These are phyloP conservation scores for Agrotis puta DNA, from an alignment of 2,888 invertebrate species.

Conservation along the genomic window DNA sequence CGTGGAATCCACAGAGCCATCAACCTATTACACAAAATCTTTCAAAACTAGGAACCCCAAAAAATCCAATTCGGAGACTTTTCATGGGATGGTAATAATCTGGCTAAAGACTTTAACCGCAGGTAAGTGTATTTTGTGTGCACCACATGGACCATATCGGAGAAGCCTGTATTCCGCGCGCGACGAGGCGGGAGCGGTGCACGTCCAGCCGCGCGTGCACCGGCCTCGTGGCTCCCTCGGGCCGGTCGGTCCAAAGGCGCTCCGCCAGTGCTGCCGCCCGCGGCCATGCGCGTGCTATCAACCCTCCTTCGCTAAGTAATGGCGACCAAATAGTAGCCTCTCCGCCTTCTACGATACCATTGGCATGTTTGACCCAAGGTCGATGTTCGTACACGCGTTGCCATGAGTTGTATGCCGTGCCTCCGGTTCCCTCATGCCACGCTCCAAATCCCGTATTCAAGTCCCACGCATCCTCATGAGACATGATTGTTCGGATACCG, in stretches of 20 bases:
- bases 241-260: conserved; percentile 93
- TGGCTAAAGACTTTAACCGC: conserved; percentile 76
- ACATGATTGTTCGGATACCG: conserved; percentile 93
- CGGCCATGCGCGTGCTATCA: conserved; percentile 95
- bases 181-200: conserved; percentile 91
- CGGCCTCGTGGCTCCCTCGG: conserved; percentile 84
- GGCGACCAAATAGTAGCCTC: conserved; percentile 96
- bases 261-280: conserved; percentile 95
- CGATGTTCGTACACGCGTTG: conserved; percentile 95
- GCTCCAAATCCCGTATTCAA: conserved; percentile 95
- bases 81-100: not conserved
- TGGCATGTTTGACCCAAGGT: conserved; percentile 89
- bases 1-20: not conserved
- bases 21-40: not conserved
- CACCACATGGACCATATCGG: conserved; percentile 95
- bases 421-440: conserved; percentile 95
- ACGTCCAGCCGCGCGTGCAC: conserved; percentile 93
- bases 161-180: conserved; percentile 92
- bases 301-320: conserved; percentile 92
- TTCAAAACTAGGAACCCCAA: not conserved
- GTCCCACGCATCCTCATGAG: conserved; percentile 96
- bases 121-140: conserved; percentile 93
- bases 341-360: conserved; percentile 92
- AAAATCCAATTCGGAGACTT: not conserved
- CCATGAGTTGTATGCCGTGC: conserved; percentile 96